phyloP scores from a whole-genome alignment of 2,797 vertebrate species.

The Esox masquinongy region DNA sequence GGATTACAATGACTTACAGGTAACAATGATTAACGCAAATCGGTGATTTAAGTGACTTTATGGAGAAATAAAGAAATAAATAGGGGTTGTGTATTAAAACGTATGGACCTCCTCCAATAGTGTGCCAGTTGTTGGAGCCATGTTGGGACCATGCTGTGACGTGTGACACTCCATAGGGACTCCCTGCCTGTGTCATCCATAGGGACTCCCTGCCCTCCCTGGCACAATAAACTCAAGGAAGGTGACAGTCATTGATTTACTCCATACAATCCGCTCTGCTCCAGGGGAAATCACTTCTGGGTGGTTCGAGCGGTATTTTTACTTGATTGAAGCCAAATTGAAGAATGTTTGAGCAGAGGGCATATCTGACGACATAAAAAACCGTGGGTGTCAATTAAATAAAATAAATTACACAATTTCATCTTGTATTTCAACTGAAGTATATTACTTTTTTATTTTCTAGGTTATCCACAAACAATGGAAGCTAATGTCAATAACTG shows the following conservation, averaged over 20 bases:
- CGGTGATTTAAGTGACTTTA: conserved; percentile 51
- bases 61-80: conserved; percentile 49
- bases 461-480: not conserved
- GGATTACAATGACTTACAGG: conserved; percentile 44
- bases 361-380: not conserved
- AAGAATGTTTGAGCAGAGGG: not conserved
- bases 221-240: not conserved
- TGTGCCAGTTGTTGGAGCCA: too few relatives aligned
- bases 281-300: conserved; percentile 6
- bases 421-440: not conserved
- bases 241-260: conserved; percentile 24
- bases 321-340: conserved; percentile 28
- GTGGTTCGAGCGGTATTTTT: not conserved
- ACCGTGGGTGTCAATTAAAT: not conserved
- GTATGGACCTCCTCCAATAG: conserved; percentile 27
- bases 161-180: not conserved
- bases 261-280: not conserved
- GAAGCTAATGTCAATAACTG: not conserved
- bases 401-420: not conserved
- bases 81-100: conserved; percentile 31
- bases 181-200: conserved; percentile 22
- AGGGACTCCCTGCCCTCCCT: conserved; percentile 4
- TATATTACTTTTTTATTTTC: not conserved
- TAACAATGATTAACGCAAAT: conserved; percentile 33
- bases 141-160: not conserved